Base-by-base conservation (phyloP, 2,888 invertebrate genomes). In the Caenorhabditis auriculariae region DNA sequence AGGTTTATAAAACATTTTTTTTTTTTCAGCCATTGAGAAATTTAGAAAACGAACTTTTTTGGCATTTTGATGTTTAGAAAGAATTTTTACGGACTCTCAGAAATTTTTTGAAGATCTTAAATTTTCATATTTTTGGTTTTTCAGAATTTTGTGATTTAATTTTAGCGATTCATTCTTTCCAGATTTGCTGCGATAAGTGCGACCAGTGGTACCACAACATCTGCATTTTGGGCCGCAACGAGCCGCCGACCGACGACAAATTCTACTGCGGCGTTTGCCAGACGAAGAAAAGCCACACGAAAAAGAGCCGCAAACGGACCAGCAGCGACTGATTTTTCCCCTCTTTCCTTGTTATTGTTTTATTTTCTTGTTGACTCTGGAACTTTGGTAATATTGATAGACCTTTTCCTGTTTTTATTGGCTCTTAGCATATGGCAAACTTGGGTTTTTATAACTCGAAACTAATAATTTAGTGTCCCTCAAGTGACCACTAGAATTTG, bases 281-380 rank as follows among this genome's bases (percentile, higher is more conserved):
- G 63, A 27, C 23, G 21, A 23, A 29, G 23, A 37, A 35, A n/a
- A n/a, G 52, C 9, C 6, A 26, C 24, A 15, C 23, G 48, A 39
- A 41, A 35, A 29, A 48, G 24, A 50, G 39, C n/a, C 27, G 29
- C 21, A 26, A 46, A 35, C 24, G 17, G 35, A 53, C 37, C 26
- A 17, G 52, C 78, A 29, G 82, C 82, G n/a, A 77, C 72, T 45
- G 87, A 88, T 81, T 82, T 89, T 56, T 42, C 43, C 19, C 23
- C 43, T 21, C 4, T 24, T 4, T 82, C 81, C 63, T 69, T 82
- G 32, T 77, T 37, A n/a, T 7, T 37, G 19, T n/a, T 17, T 37
- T 37, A 37, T n/a, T 17, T 19, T 37, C 28, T 23, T 19, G 28
- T 44, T 26, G 9, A 28, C 17, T 15, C 12, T 32, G 32, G n/a